phyloP scores from a whole-genome alignment of 1,140 invertebrate species.

The fruit fly (Drosophila melanogaster) region Release_6_plus_ISO1_MT NT_037436.4:21400001-21400500 shows the following conservation, averaged over 20 bases:
- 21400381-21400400: slow-evolving; percentile 64
- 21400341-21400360: slow-evolving; percentile 66
- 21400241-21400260: slow-evolving; percentile 10
- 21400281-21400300: slow-evolving; percentile 76
- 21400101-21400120: slow-evolving; percentile 58
- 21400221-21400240: slow-evolving; percentile 7
- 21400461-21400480: slow-evolving; percentile 61
- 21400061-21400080: slow-evolving; percentile 26
- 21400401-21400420: slow-evolving; percentile 2
- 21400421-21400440: slow-evolving; percentile 9
- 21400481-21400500: slow-evolving; percentile 61
- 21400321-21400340: slow-evolving; percentile 66
- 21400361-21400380: slow-evolving; percentile 70
- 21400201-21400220: slow-evolving; percentile 41
- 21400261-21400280: slow-evolving; percentile 63
- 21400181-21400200: slow-evolving; percentile 32
- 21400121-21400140: slow-evolving; percentile 1
- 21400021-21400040: slow-evolving; percentile 26
- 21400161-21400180: slow-evolving; percentile 64
- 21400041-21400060: background rate
- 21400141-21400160: slow-evolving; percentile 49
- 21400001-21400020: slow-evolving; percentile 22
- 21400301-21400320: slow-evolving; percentile 78
- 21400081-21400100: slow-evolving; percentile 36
- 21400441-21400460: slow-evolving; percentile 54